These are phyloP conservation scores for Drosophila punjabiensis DNA, from an alignment of 1,140 invertebrate genomes.

Conservation along the genomic window DNA sequence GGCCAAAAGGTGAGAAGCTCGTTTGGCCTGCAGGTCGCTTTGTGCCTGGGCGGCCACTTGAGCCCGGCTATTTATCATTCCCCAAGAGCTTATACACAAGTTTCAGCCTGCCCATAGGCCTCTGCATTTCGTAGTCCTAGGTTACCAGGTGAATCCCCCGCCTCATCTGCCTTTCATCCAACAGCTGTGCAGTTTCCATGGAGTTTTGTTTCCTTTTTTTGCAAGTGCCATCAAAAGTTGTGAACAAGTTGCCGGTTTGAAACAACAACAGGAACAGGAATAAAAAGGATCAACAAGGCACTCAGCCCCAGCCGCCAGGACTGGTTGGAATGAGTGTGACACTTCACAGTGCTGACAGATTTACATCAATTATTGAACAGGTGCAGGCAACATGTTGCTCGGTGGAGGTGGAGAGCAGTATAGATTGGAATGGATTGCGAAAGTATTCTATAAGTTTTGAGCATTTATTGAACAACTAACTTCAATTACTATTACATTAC, in stretches of 20 bases:
- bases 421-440: background rate
- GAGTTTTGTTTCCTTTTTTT: conserved; percentile 27
- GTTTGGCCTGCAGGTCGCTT: conserved; percentile 48
- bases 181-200: conserved; percentile 64
- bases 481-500: background rate
- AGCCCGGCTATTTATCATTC: conserved; percentile 77
- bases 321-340: conserved; percentile 57
- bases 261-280: conserved; percentile 41
- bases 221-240: conserved; percentile 59
- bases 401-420: too few relatives aligned
- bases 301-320: conserved; percentile 48
- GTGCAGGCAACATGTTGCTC: conserved; percentile 48
- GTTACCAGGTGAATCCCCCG: conserved; percentile 8
- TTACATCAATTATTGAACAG: conserved; percentile 77
- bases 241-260: conserved; percentile 67
- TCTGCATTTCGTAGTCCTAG: conserved; percentile 36
- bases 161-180: background rate
- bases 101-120: conserved; percentile 39
- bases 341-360: conserved; percentile 68
- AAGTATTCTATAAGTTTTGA: background rate
- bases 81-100: conserved; percentile 59
- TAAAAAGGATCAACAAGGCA: conserved; percentile 70
- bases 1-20: conserved; percentile 60
- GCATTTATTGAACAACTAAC: background rate
- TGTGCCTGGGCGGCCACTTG: conserved; percentile 40